A percentile compares a stretch with the other conserved stretches of the same genome.
These are phyloP conservation scores for Chloromyia formosa DNA, from an alignment of 2,888 invertebrate genomes.

Conservation along the genomic window DNA sequence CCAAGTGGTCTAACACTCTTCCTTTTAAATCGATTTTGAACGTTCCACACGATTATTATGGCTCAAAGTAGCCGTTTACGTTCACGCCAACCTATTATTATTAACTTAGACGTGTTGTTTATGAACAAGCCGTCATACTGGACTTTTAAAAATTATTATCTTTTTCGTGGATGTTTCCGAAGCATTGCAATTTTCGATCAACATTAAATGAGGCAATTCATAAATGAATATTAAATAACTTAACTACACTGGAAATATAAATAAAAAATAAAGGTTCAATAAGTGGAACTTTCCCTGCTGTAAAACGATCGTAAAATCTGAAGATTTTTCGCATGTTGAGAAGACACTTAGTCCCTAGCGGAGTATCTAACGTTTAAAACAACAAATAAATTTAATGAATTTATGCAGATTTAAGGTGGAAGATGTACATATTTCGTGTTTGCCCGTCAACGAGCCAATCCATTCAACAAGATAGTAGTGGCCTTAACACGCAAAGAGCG, in stretches of 20 bases:
- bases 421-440: not conserved
- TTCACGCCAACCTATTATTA: too few species aligned
- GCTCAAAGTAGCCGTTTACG: too few species aligned
- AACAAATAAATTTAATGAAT: not conserved
- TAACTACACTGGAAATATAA: not conserved
- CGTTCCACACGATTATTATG: too few species aligned
- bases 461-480: not conserved
- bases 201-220: not conserved
- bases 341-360: not conserved
- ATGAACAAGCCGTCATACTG: not conserved
- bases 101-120: too few species aligned
- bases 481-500: conserved; percentile 1
- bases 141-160: not conserved
- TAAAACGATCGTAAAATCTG: not conserved
- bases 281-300: not conserved
- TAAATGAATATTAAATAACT: not conserved
- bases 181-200: conserved; percentile 3
- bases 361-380: not conserved
- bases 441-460: not conserved
- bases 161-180: not conserved
- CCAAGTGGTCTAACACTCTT: too few species aligned
- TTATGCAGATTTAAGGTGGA: not conserved
- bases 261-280: too few species aligned
- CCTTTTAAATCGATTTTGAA: too few species aligned
- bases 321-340: not conserved